phyloP scores from a whole-genome alignment of 2,888 invertebrate species.

The Agrochola lota region DNA sequence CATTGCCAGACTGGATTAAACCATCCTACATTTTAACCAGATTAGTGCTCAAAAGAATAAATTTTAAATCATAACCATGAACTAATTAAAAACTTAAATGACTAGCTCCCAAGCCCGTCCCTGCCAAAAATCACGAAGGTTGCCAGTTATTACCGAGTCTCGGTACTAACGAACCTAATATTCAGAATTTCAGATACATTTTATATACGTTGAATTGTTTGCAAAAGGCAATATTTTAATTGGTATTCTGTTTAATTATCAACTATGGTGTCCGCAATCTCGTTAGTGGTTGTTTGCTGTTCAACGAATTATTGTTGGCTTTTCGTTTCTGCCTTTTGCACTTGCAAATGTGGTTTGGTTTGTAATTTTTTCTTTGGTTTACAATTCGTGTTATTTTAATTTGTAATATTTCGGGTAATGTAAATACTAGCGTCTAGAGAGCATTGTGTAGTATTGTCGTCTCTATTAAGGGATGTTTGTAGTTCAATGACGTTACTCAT shows the following conservation, averaged over 20 bases:
- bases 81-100: conserved; percentile 35
- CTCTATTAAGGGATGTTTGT: neutral
- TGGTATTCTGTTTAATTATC: conserved; percentile 72
- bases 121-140: conserved; percentile 55
- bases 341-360: conserved; percentile 35
- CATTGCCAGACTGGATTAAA: neutral
- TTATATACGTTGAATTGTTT: conserved; percentile 69
- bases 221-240: conserved; percentile 79
- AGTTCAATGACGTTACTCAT: neutral
- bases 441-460: neutral
- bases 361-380: conserved; percentile 1
- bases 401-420: neutral
- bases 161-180: conserved; percentile 77
- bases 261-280: conserved; percentile 62
- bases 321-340: conserved; percentile 38
- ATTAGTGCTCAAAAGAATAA: neutral
- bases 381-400: neutral
- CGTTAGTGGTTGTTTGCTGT: conserved; percentile 68
- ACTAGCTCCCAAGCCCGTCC: conserved; percentile 21
- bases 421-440: neutral
- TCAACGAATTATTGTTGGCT: conserved; percentile 48
- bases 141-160: conserved; percentile 66
- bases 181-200: conserved; percentile 58
- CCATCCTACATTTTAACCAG: neutral
- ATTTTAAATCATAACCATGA: conserved; percentile 8